Evolutionary conservation across 2,797 vertebrate species (phyloP).

Genomic region (Clarias pachynema): DNA sequence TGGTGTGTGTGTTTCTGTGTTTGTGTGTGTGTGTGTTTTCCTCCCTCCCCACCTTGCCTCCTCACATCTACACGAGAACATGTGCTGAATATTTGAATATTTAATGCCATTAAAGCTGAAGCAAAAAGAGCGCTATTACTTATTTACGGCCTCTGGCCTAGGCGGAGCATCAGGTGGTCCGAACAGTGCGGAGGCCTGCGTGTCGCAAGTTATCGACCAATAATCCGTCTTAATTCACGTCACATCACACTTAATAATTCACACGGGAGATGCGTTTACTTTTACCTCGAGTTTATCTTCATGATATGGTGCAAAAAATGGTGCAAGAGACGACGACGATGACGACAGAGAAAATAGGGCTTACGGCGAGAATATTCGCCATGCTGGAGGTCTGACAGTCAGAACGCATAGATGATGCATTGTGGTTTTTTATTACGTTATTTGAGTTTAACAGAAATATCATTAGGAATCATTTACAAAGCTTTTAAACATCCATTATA

Average conservation of each 20-base stretch:
- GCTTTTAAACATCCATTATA: conserved; percentile 3
- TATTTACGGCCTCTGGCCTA: conserved; percentile 90
- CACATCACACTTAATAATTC: conserved; percentile 84
- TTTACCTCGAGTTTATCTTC: conserved; percentile 18
- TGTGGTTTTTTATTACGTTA: neutral
- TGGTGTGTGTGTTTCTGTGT: neutral
- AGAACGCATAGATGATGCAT: conserved; percentile 1
- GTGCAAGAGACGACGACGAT: conserved; percentile 47
- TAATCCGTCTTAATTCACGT: conserved; percentile 97
- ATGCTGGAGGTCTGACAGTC: conserved; percentile 52
- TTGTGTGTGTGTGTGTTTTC: neutral
- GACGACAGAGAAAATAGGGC: conserved; percentile 52
- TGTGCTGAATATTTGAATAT: conserved; percentile 96
- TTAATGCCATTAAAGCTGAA: conserved; percentile 92
- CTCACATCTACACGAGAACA: conserved; percentile 72
- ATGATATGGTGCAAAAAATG: conserved; percentile 17
- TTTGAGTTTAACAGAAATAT: neutral
- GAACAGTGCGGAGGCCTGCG: conserved; percentile 81
- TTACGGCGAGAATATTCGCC: conserved; percentile 55
- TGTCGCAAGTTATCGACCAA: conserved; percentile 93
- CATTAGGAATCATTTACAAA: conserved; percentile 15
- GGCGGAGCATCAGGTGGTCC: conserved; percentile 86
- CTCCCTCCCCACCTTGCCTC: conserved; percentile 61
- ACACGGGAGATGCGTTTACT: conserved; percentile 55
- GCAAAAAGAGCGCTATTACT: conserved; percentile 82